A percentile compares a stretch with the other conserved stretches of the same genome.
Evolutionary conservation across 2,797 vertebrate genomes (phyloP).

Genomic region (Poecile montanus): DNA sequence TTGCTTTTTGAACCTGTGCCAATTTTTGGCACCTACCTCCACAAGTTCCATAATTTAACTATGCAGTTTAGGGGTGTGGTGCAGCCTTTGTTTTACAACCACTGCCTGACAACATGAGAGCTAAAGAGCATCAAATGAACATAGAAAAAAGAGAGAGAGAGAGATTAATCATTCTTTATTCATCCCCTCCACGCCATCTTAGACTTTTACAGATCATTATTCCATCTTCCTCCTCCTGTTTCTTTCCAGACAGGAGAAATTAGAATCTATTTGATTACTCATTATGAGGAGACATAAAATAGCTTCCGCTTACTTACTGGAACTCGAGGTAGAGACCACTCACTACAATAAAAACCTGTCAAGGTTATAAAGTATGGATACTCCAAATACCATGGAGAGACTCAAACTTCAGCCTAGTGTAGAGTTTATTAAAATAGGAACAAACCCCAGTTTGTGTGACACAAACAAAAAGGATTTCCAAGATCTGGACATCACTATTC

Average conservation of each 20-base stretch:
- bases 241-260: slow-evolving; percentile 42
- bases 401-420: neutral
- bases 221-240: slow-evolving; percentile 42
- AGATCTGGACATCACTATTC: neutral
- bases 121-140: slow-evolving; percentile 33
- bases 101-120: neutral
- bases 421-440: neutral
- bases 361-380: neutral
- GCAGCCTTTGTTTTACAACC: slow-evolving; percentile 55
- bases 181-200: neutral
- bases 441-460: neutral
- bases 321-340: slow-evolving; percentile 16
- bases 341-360: neutral
- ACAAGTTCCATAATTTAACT: neutral
- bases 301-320: slow-evolving; percentile 35
- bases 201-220: slow-evolving; percentile 38
- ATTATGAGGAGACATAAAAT: slow-evolving; percentile 31
- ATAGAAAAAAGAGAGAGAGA: neutral
- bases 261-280: slow-evolving; percentile 43
- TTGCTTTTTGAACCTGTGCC: slow-evolving; percentile 63
- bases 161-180: slow-evolving; percentile 57
- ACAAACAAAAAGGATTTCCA: neutral
- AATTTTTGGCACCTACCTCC: slow-evolving; percentile 52
- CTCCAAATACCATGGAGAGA: neutral
- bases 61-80: neutral